A percentile compares a stretch with the other conserved stretches of the same genome.
Evolutionary conservation across 1,140 invertebrate species (phyloP).

Genomic region (Solenopsis fugax): DNA sequence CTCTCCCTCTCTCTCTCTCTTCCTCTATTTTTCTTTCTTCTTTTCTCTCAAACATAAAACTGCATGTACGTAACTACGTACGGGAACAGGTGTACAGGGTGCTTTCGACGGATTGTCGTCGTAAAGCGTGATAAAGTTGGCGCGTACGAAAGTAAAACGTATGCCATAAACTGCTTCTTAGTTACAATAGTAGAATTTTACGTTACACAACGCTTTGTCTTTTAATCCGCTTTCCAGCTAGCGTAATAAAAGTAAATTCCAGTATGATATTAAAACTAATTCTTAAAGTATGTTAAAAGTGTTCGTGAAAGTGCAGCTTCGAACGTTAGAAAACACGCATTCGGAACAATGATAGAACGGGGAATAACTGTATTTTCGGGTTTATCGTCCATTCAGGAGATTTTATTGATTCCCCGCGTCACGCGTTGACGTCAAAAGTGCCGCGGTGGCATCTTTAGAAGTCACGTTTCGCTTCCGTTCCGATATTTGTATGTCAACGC

Average conservation of each 20-base stretch:
- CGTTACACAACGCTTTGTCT: background rate
- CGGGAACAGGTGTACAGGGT: slow-evolving; percentile 38
- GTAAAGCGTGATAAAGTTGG: slow-evolving; percentile 48
- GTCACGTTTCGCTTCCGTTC: slow-evolving; percentile 28
- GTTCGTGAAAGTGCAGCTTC: background rate
- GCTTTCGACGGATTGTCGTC: slow-evolving; percentile 45
- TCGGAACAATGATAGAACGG: background rate
- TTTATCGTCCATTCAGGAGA: background rate
- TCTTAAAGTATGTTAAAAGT: background rate
- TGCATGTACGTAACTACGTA: slow-evolving; percentile 29
- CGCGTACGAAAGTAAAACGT: slow-evolving; percentile 18
- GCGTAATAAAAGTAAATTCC: background rate
- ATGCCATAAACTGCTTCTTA: slow-evolving; percentile 38
- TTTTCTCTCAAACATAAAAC: slow-evolving; percentile 27
- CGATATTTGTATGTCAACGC: slow-evolving; percentile 41
- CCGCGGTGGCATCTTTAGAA: slow-evolving; percentile 9
- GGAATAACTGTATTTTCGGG: background rate
- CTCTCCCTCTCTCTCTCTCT: slow-evolving; percentile 3
- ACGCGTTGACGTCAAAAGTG: background rate
- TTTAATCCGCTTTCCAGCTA: background rate
- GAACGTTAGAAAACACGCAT: background rate
- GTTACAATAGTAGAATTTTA: slow-evolving; percentile 28
- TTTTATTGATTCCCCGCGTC: slow-evolving; percentile 2
- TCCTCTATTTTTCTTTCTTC: background rate
- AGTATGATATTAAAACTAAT: background rate